phyloP scores from a whole-genome alignment of 2,113 vertebrate genomes.

The Elephantulus edwardii region DNA sequence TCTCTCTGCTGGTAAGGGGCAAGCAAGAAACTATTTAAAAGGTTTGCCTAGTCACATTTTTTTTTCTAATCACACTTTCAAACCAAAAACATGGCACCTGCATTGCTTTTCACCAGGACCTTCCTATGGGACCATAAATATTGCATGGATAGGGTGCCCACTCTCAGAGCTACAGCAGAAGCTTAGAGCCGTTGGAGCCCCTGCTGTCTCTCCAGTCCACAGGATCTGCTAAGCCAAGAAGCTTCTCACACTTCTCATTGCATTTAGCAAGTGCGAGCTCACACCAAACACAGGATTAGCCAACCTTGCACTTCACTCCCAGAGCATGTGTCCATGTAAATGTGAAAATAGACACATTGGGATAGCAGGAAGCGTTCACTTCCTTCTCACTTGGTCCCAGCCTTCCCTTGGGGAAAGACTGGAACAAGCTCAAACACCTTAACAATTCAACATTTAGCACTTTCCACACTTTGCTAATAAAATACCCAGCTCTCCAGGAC shows the following conservation, averaged over 20 bases:
- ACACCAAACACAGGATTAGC: neutral
- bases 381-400: neutral
- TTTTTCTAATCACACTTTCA: neutral
- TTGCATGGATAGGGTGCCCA: neutral
- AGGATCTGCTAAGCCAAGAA: neutral
- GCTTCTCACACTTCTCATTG: neutral
- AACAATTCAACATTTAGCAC: neutral
- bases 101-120: too few species aligned
- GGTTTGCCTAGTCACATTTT: neutral
- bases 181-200: neutral
- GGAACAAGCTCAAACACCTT: neutral
- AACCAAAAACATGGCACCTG: neutral
- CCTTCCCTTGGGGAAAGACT: fast-evolving
- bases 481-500: neutral
- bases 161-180: fast-evolving
- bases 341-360: neutral
- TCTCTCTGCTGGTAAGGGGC: neutral
- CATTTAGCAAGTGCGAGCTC: fast-evolving
- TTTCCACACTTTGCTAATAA: neutral
- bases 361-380: neutral
- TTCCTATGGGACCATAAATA: neutral
- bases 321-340: neutral
- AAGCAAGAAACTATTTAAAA: neutral
- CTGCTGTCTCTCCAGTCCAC: neutral
- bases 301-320: neutral